A percentile compares a stretch with the other conserved stretches of the same genome.
phyloP scores from a whole-genome alignment of 2,797 vertebrate genomes.

The Hoplostethus atlanticus region DNA sequence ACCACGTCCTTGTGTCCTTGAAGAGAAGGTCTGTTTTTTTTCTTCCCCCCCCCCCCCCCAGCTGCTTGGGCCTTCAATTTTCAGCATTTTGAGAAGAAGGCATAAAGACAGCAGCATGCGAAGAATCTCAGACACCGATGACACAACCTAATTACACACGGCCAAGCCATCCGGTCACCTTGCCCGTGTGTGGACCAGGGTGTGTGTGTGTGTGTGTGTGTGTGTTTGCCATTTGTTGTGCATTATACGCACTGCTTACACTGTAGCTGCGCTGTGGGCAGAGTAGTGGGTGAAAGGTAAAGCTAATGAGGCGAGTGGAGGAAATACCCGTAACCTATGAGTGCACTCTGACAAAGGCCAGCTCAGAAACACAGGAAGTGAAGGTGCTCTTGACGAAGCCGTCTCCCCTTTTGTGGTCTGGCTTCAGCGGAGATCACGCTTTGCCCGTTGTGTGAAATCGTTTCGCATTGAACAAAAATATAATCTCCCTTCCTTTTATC shows the following conservation, averaged over 20 bases:
- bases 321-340: conserved; percentile 64
- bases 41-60: not conserved
- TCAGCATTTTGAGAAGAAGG: conserved; percentile 16
- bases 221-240: conserved; percentile 1
- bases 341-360: conserved; percentile 57
- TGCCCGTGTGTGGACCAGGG: conserved; percentile 28
- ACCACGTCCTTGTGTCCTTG: conserved; percentile 39
- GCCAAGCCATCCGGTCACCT: conserved; percentile 52
- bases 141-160: conserved; percentile 45
- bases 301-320: conserved; percentile 64
- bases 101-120: conserved; percentile 17
- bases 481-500: not conserved
- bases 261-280: conserved; percentile 19
- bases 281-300: conserved; percentile 73
- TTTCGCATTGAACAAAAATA: conserved; percentile 10
- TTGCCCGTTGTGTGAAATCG: not conserved
- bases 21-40: not conserved
- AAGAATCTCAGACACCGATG: conserved; percentile 18
- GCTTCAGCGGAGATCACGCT: conserved; percentile 15
- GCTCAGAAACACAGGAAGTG: conserved; percentile 54
- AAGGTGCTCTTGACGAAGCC: conserved; percentile 65
- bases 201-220: too few species aligned
- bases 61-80: conserved; percentile 11
- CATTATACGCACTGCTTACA: not conserved
- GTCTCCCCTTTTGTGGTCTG: conserved; percentile 35